Evolutionary conservation across 2,113 vertebrate genomes (phyloP).

Genomic region (Plecotus auritus): DNA sequence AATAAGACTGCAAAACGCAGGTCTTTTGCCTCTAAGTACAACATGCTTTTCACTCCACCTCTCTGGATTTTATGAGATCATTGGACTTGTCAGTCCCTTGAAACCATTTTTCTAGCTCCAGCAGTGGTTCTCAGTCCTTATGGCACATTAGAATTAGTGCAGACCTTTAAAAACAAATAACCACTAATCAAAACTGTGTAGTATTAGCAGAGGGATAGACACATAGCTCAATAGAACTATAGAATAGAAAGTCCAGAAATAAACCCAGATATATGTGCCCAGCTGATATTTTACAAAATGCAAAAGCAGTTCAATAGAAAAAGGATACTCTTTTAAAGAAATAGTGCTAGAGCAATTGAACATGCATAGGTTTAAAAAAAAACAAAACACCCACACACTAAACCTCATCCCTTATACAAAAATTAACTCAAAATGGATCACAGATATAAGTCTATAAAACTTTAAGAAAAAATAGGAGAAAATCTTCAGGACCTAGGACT

Average conservation of each 20-base stretch:
- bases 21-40: not conserved
- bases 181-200: not conserved
- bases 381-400: not conserved
- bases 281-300: not conserved
- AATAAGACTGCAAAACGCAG: not conserved
- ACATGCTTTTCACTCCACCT: not conserved
- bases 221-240: not conserved
- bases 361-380: not conserved
- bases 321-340: not conserved
- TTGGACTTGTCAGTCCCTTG: not conserved
- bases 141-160: not conserved
- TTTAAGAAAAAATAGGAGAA: not conserved
- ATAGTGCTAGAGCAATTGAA: not conserved
- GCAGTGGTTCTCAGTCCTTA: not conserved
- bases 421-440: not conserved
- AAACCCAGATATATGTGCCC: not conserved
- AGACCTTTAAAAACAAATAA: not conserved
- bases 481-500: not conserved
- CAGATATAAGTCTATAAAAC: not conserved
- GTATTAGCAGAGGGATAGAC: not conserved
- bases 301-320: not conserved
- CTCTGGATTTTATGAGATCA: not conserved
- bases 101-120: not conserved
- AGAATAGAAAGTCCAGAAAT: not conserved
- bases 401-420: not conserved